Evolutionary conservation across 2,888 invertebrate species (phyloP), one percentile per base, ranked within the genome.

Genomic region (Caenorhabditis becei): DNA sequence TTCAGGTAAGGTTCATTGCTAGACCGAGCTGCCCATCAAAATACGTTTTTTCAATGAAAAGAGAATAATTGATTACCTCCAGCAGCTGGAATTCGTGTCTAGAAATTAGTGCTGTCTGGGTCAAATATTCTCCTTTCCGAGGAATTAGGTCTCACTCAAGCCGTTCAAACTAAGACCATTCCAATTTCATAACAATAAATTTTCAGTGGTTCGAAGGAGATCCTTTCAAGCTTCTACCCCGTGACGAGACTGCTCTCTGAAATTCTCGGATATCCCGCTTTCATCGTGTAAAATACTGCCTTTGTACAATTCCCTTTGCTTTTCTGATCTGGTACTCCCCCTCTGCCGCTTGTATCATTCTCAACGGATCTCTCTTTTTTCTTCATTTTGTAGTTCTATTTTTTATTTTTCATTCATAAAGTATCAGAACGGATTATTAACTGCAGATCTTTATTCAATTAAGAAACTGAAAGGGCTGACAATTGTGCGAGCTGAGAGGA

Each of bases 201-300:
- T 79, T 81, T 51, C 82, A 82, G 75, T 82, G 82, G 82, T 75
- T 67, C 61, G 75, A 74, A 24, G 82, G 82, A 26, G 75, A 79
- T 44, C 71, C 75, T 1, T 59, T 32, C 41, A 77, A 69, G 16
- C 56, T 67, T 53, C 44, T 77, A 28, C 67, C 77, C 18, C 77
- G 77, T 23, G 77, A 77, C 37, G 77, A 77, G 20, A 5, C 20
- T 14, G 32, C 26, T 20, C 18, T 35, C 20, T 65, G 32, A 51
- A 53, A 26, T 28, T n/a, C 35, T 11, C 41, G 16, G 3, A 41
- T 41, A 23, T 16, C 24, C 16, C 28, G 2, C 16, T 26, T 54
- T 28, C 8, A 24, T 10, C 10, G 7, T 54, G 54, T 16, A 26
- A 2, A 14, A n/a, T n/a, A 8, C 26, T 26, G 16, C n/a, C n/a